Conservation (phyloP, 2,888 invertebrate species). For the Thereva nobilitata region DNA sequence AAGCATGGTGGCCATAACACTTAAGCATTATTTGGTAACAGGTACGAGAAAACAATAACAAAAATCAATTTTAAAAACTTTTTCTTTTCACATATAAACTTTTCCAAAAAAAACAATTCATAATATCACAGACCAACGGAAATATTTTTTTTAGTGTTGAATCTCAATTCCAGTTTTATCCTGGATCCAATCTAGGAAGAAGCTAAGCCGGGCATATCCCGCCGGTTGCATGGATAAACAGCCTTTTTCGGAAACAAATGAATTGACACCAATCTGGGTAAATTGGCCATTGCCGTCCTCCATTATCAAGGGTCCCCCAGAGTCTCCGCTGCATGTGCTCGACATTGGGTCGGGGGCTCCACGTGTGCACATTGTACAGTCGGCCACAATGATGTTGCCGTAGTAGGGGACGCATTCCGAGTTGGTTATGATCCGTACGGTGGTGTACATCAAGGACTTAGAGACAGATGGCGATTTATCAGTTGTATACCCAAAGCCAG, state of each 20-base stretch:
- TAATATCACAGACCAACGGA: too few species aligned
- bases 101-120: too few species aligned
- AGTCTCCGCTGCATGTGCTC: constrained; percentile 43
- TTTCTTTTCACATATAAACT: too few species aligned
- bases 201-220: constrained; percentile 41
- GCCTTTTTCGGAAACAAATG: constrained; percentile 41
- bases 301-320: constrained; percentile 42
- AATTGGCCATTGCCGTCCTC: constrained; percentile 28
- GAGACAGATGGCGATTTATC: constrained; percentile 45
- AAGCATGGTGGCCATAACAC: too few species aligned
- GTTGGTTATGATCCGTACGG: constrained; percentile 39
- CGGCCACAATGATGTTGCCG: constrained; percentile 38
- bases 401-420: constrained; percentile 38
- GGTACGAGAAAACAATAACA: too few species aligned
- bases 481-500: constrained; percentile 55
- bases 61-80: too few species aligned
- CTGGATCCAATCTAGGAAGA: constrained; percentile 42
- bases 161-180: constrained; percentile 39
- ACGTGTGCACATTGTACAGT: constrained; percentile 41
- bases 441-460: constrained; percentile 29
- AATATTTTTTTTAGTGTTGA: constrained; percentile 1
- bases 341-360: constrained; percentile 33
- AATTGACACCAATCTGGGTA: constrained; percentile 43
- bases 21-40: too few species aligned
- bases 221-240: constrained; percentile 42